Base-by-base conservation (phyloP, 2,797 vertebrate species). In the Diplodus puntazzo region DNA sequence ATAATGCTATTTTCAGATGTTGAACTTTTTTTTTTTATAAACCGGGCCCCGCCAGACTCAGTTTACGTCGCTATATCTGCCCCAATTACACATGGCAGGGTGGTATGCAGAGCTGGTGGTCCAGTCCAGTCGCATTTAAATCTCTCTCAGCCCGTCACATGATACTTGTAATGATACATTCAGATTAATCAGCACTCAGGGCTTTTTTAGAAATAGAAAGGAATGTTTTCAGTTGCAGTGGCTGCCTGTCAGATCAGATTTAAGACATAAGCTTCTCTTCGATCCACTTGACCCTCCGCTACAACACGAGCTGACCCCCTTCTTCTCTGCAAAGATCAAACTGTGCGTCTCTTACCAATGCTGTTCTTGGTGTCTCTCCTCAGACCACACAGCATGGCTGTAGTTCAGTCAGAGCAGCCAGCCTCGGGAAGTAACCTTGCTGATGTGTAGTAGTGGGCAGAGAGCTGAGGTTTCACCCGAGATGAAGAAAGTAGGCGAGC, bases 371-470 rank as follows among this genome's bases (percentile, higher is more conserved):
- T 79, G 88, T 96, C 95, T 88, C 90, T 94, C 89, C 94, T 93
- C 80, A 96, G 93, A 91, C 95, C 95, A 91, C 95, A 96, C 89
- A 96, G 93, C 95, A 96, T 96, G 91, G 84, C 89, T 90, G 89
- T 30, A 84, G 81, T 69, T 79, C 69, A 71, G 85, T 85, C 76
- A 85, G 76, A 79, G 13, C 88, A 91, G 90, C 81, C 87, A 78
- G 81, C 81, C 60, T 64, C 67, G 9, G 73, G 76, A 87, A 76
- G 87, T 79, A 72, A 81, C 86, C 86, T 71, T 53, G 69, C 88
- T 87, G 90, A 80, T 87, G 81, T 88, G 71, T 79, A 63, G 75
- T 67, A 73, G 78, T 75, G 77, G 62, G 58, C 60, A 73, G 65
- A 79, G 39, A 81, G 79, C 70, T 75, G 52, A 79, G 68, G 65